Evolutionary conservation across 64 coral and sea anemone species (phyloP), one percentile per base, ranked within the genome.

Genomic region (Actinia tenebrosa): DNA sequence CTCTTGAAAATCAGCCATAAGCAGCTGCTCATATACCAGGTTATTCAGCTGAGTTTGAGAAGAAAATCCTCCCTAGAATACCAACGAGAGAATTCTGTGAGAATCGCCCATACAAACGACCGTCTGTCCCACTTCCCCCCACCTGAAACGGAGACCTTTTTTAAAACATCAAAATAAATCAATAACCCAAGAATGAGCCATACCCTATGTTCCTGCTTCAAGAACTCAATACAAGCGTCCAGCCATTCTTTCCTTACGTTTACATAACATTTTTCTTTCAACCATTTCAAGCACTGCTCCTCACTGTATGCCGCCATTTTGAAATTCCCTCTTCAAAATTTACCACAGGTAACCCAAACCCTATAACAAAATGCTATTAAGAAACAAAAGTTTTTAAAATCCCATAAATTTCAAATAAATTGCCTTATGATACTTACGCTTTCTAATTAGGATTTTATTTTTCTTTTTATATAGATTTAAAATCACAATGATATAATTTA

Each of bases 1-100:
- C 89, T 99, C 93, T 60, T 89, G 87, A 77, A 99, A 80, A 19
- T 99, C 93, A 78, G 93, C 93, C 86, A 95, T 87, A 19, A 99
- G 26, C 86, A 93, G 92, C 79, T 99, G 92, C 82, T 95, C 88
- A 77, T 92, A 95, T 15, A 95, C 93, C 7, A 92, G 59, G 19
- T 98, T 72, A 68, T 84, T 94, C 45, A 98, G 53, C 13, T 90
- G 56, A 20, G 45, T 10, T 30, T 79, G 27, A 16, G 89, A 80
- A 17, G 64, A 52, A 50, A 86, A 69, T 60, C 71, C 87, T 71
- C 83, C 87, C 89, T 94, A 20, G 19, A 82, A 84, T 7, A 44
- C 64, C 64, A 69, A 47, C n/a, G 83, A 72, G 22, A 66, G n/a
- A 66, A 23, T 16, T 1, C 20, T 2, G 63, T 66, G 22, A 66